phyloP scores from a whole-genome alignment of 2,888 invertebrate species.

The Prostheceraeus crozeri region DNA sequence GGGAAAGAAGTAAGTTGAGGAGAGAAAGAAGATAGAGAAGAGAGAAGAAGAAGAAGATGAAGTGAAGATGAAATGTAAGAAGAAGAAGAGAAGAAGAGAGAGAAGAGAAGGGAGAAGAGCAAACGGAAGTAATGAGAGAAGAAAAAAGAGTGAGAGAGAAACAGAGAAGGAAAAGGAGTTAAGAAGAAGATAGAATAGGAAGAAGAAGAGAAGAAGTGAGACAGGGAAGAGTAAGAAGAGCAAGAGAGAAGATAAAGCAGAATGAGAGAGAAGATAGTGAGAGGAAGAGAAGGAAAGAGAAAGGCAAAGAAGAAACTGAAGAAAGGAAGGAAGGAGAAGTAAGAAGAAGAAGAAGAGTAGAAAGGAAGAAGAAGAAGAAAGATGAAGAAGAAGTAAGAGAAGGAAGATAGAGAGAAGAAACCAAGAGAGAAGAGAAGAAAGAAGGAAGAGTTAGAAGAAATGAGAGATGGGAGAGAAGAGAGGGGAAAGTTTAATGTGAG shows the following conservation, averaged over 20 bases:
- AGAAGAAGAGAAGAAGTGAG: neutral
- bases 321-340: neutral
- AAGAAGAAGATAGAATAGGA: neutral
- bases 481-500: neutral
- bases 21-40: neutral
- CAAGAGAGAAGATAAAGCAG: slow-evolving; percentile 14
- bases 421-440: neutral
- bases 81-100: neutral
- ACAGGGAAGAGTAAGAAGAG: neutral
- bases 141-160: neutral
- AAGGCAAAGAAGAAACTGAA: neutral
- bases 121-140: neutral
- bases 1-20: neutral
- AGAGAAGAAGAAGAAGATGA: neutral
- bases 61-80: neutral
- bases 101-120: slow-evolving; percentile 22
- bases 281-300: slow-evolving; percentile 5
- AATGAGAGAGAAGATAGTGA: slow-evolving; percentile 8
- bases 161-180: neutral
- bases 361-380: neutral
- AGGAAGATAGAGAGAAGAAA: neutral
- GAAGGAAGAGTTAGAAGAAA: neutral
- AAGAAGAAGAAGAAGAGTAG: neutral
- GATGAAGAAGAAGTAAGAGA: neutral
- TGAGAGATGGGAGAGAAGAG: neutral